Evolutionary conservation across 1,140 invertebrate species (phyloP), one percentile per base, ranked within the genome.

Genomic region (Telenomus remus): DNA sequence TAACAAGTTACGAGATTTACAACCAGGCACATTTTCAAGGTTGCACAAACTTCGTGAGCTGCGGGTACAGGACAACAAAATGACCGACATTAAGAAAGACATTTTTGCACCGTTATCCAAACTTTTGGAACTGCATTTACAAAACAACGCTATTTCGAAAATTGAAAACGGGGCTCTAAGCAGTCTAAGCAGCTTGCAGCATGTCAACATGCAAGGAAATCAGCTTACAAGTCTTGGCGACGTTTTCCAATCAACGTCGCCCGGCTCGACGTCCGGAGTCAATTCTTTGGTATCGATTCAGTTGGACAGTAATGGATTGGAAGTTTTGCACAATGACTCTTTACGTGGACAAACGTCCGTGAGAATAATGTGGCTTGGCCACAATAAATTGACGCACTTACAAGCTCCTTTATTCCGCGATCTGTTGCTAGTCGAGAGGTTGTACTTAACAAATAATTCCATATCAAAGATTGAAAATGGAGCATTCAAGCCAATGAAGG

Each of bases 151-250:
- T 12, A 95, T 97, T 60, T 90, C 92, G 14, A 91, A 91, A 14
- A 95, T 97, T 63, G 95, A 96, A 72, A 91, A 92, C 0, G 95
- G 95, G 50, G 93, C 96, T 0, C 92, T 99, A 76, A 91, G 92
- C 37, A 94, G 92, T 9, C 87, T 98, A 43, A 91, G 91, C 76
- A 94, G 91, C 79, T 90, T 98, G 19, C 94, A 96, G 78, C 94
- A 96, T 80, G 91, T 97, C 14, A 96, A 96, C 88, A 88, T 97
- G 35, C 95, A 96, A 82, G 93, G 94, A 13, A 97, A 97, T 85
- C 89, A 91, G 12, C 85, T 97, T n/a, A 89, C 91, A 0, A 90
- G 91, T 46, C 87, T 97, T 0, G 94, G 93, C 19, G 94, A 96
- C 80, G 91, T 96, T 13, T 95, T 97, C 66, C 91, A 93, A 44